Evolutionary conservation across 2,113 vertebrate genomes (phyloP), one percentile per base, ranked within the genome.

Genomic region (Dasyprocta punctata): DNA sequence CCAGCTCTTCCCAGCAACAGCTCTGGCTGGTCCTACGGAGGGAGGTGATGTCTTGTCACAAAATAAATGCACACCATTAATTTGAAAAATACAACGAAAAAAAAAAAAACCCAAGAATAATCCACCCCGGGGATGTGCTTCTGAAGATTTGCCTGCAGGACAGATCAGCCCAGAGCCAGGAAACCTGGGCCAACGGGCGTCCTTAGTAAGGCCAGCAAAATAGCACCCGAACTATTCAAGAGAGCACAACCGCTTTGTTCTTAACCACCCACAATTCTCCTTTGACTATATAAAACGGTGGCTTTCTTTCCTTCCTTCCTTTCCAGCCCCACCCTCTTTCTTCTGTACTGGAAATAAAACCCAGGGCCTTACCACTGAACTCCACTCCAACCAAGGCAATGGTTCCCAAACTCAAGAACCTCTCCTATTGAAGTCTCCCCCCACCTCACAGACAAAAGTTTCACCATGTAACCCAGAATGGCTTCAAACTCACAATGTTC

Each of bases 161-260:
- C 24, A 33, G 19, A 52, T 19, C 7, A 44, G 5, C 89, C 82
- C 30, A 16, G 44, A 77, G 22, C 7, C 0, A 33, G 58, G 30
- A 26, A 0, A 47, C 56, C 30, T 24, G 4, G 47, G n/a, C 22
- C 80, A 73, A 30, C 47, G 7, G 38, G 8, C n/a, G 5, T 38
- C 22, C 4, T 12, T 1, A 1, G 10, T 0, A 20, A 38, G 41
- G 41, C n/a, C 38, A 41, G 60, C 16, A 54, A 49, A 22, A 2
- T 1, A 6, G 12, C 0, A 17, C 26, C 44, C 44, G 4, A 47
- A 12, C 16, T 0, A 7, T 89, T 7, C 28, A 2, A 49, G 26
- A 91, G 28, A 83, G 11, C 33, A 14, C 14, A 20, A 3, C 49
- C 49, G 1, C 49, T 36, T 86, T 61, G 33, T 38, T 17, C 22